Evolutionary conservation across 64 coral and sea anemone genomes (phyloP).

Genomic region (Montipora foliosa): DNA sequence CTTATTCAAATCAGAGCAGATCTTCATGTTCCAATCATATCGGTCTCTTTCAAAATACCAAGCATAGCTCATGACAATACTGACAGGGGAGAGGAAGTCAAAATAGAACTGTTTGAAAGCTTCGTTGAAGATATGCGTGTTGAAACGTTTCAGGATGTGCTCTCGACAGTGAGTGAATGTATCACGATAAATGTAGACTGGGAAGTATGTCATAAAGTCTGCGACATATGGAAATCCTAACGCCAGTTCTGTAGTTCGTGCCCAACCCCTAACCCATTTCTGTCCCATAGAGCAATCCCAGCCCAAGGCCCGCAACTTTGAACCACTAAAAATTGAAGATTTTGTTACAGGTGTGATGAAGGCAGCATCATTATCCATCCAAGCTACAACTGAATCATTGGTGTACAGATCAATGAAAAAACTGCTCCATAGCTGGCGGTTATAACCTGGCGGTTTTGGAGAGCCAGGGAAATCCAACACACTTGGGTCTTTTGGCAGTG

Average conservation of each 20-base stretch:
- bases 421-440: conserved; percentile 72
- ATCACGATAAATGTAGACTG: conserved; percentile 19
- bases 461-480: conserved; percentile 23
- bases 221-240: conserved; percentile 51
- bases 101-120: conserved; percentile 53
- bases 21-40: conserved; percentile 59
- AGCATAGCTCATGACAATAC: conserved; percentile 39
- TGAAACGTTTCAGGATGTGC: conserved; percentile 41
- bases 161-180: conserved; percentile 51
- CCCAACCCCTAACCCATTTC: conserved; percentile 25
- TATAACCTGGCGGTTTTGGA: conserved; percentile 21
- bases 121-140: conserved; percentile 58
- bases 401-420: conserved; percentile 69
- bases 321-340: conserved; percentile 35
- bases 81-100: conserved; percentile 19
- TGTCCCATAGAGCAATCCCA: background rate
- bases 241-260: conserved; percentile 10
- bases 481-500: conserved; percentile 28
- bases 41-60: background rate
- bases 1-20: conserved; percentile 22
- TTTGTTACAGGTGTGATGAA: conserved; percentile 44
- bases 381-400: conserved; percentile 45
- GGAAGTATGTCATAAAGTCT: conserved; percentile 13
- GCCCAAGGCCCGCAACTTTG: conserved; percentile 28
- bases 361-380: conserved; percentile 63